Percentiles rank a stretch among this genome's conserved stretches.
Conservation (phyloP, 2,113 vertebrate species). For the Rafetus swinhoei region DNA sequence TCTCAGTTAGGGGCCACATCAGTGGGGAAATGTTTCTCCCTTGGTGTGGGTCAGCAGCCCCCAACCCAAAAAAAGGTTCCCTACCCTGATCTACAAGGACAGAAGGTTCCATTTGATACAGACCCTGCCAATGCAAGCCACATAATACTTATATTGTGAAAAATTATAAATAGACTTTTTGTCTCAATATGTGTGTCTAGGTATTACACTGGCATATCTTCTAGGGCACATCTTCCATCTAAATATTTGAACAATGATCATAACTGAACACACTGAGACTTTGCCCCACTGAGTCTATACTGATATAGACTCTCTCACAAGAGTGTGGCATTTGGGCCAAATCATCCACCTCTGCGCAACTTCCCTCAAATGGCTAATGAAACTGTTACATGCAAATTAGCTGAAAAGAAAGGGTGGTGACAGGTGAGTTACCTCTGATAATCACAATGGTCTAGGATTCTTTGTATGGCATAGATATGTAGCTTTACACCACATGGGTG, state of each 20-base stretch:
- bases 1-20: no score
- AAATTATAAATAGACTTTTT: rapidly evolving
- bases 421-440: neutral
- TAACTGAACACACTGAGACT: rapidly evolving
- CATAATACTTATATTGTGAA: neutral
- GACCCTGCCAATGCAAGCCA: neutral
- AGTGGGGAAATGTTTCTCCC: no score
- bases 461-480: neutral
- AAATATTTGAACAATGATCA: neutral
- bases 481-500: neutral
- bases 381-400: neutral
- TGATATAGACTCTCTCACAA: neutral
- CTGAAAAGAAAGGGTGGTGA: neutral
- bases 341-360: neutral
- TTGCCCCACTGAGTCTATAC: neutral
- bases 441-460: neutral
- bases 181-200: neutral
- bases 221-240: neutral
- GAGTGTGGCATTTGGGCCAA: neutral
- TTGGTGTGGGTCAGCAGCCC: no score
- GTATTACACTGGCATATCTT: neutral
- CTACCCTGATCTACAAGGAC: neutral
- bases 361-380: neutral
- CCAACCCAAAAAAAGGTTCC: no score
- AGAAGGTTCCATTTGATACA: neutral